Evolutionary conservation across 2,888 invertebrate species (phyloP), one percentile per base, ranked within the genome.

Genomic region (Brachynemurus nebulosus): DNA sequence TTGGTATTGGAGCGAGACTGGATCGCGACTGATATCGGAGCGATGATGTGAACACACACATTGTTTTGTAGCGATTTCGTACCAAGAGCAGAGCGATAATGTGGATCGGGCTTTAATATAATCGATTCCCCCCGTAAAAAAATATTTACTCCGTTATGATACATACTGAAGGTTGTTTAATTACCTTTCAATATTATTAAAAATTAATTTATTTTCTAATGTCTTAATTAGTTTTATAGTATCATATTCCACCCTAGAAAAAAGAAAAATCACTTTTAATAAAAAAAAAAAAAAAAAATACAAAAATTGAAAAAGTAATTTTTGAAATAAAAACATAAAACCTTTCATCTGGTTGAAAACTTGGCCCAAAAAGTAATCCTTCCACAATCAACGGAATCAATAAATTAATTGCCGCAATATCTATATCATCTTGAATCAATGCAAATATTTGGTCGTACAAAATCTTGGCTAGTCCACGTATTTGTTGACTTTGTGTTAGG

Each of bases 261-360:
- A 7, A 42, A 14, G 23, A 48, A 23, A 23, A 11, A 30, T 47
- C 33, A n/a, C 11, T 19, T n/a, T 45, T 17, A 30, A 30, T n/a
- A 12, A 4, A 8, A 30, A 30, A 30, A 6, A 8, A 11, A 30
- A n/a, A 4, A 8, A 30, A 30, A 30, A 30, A 30, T 12, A 30
- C 27, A 27, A n/a, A 23, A 23, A n/a, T n/a, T n/a, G n/a, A n/a
- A n/a, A n/a, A n/a, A n/a, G n/a, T n/a, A n/a, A n/a, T n/a, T n/a
- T n/a, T n/a, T n/a, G n/a, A n/a, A n/a, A n/a, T n/a, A n/a, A n/a
- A n/a, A n/a, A n/a, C n/a, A n/a, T n/a, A n/a, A n/a, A n/a, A 72
- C 74, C 70, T 71, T 53, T 71, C 69, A 53, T 73, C 73, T 57
- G 70, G 73, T 50, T 67, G 66, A 25, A 64, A 63, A 11, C 71